Conservation (phyloP, 2,113 vertebrate species). For the Heterotilapia buettikoferi region DNA sequence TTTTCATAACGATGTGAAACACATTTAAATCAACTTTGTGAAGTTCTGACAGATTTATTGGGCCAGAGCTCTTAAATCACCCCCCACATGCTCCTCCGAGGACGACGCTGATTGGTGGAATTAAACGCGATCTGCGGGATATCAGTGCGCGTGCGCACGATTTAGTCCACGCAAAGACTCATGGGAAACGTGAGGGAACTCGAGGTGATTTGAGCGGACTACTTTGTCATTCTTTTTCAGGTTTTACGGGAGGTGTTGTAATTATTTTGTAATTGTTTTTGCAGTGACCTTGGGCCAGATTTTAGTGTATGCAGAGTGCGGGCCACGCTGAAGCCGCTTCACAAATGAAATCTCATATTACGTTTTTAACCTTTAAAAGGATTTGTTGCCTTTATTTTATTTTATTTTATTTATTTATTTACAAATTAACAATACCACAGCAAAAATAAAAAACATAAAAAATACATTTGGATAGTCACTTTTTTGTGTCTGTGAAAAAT, state of each 20-base stretch:
- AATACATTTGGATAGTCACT: not conserved
- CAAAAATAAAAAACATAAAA: not conserved
- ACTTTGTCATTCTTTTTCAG: not conserved
- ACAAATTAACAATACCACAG: not conserved
- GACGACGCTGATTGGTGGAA: constrained; percentile 58
- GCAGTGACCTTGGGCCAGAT: not conserved
- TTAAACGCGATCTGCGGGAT: not conserved
- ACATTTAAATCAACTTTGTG: constrained; percentile 72
- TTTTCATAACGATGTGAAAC: constrained; percentile 73
- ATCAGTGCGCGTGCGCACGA: constrained; percentile 33
- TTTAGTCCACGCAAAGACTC: constrained; percentile 21
- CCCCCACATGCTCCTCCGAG: not conserved
- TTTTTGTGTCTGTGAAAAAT: not conserved
- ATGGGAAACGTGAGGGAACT: constrained; percentile 22
- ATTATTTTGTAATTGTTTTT: not conserved
- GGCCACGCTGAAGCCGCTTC: not conserved
- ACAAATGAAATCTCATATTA: not conserved
- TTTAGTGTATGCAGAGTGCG: not conserved
- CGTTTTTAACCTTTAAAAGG: not conserved
- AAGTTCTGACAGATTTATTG: constrained; percentile 74
- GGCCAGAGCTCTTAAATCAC: constrained; percentile 65
- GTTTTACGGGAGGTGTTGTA: not conserved
- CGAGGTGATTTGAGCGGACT: not conserved
- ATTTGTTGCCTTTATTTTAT: not conserved
- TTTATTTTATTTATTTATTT: not conserved